These are phyloP conservation scores for Naja naja DNA, from an alignment of 2,113 vertebrate genomes.

Conservation along the genomic window DNA sequence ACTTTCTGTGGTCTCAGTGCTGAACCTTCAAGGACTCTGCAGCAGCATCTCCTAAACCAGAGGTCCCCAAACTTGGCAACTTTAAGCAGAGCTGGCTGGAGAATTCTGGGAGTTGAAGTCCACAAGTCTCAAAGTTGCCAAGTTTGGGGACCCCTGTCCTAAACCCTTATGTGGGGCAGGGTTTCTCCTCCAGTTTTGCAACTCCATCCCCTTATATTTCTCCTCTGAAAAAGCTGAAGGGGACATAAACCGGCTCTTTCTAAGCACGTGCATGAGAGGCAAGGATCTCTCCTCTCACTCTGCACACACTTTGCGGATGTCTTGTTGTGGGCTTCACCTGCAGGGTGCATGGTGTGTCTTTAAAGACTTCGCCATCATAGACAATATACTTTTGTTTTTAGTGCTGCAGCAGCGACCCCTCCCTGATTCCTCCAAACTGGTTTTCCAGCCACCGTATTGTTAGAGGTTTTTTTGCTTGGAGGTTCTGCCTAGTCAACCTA, in stretches of 20 bases:
- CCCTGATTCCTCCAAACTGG: neutral
- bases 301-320: neutral
- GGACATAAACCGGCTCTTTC: too few relatives aligned
- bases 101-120: too few relatives aligned
- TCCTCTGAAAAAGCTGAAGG: neutral
- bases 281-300: neutral
- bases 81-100: too few relatives aligned
- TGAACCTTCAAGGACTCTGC: neutral
- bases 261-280: neutral
- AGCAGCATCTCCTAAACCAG: neutral
- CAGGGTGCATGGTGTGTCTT: fast-evolving
- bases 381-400: conserved; percentile 12
- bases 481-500: conserved; percentile 43
- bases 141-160: neutral
- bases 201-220: neutral
- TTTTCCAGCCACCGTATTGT: conserved; percentile 52
- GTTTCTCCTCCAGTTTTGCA: neutral
- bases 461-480: conserved; percentile 47
- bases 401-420: neutral
- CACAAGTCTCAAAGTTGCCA: too few relatives aligned
- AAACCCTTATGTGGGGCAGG: neutral
- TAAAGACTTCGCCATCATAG: neutral
- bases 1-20: neutral
- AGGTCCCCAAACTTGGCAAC: too few relatives aligned
- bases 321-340: neutral